Evolutionary conservation across 2,888 invertebrate species (phyloP).

Genomic region (Cataglyphis cursor): DNA sequence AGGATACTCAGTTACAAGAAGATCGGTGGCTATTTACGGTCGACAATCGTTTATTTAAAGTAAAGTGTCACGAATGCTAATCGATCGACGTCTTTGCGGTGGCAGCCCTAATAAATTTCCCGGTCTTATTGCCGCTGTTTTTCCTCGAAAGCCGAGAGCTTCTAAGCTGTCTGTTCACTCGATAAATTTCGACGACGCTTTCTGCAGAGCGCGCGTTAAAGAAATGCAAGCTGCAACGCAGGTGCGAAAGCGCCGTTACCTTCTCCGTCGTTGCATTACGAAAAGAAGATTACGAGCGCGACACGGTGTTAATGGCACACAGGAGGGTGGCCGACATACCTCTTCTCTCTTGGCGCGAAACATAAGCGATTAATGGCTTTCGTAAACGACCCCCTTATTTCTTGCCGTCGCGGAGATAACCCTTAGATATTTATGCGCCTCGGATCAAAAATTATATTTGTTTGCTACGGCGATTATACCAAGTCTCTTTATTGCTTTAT

Average conservation of each 20-base stretch:
- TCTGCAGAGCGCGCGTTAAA: slow-evolving; percentile 20
- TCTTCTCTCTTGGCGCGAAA: slow-evolving; percentile 15
- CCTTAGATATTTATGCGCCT: slow-evolving; percentile 32
- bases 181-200: slow-evolving; percentile 56
- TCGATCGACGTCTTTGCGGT: slow-evolving; percentile 48
- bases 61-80: slow-evolving; percentile 29
- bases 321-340: slow-evolving; percentile 41
- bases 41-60: slow-evolving; percentile 50
- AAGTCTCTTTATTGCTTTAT: slow-evolving; percentile 11
- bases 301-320: slow-evolving; percentile 50
- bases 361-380: slow-evolving; percentile 55
- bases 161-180: slow-evolving; percentile 53
- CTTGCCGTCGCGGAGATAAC: slow-evolving; percentile 50
- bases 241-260: slow-evolving; percentile 45
- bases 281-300: slow-evolving; percentile 53
- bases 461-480: slow-evolving; percentile 13
- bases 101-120: slow-evolving; percentile 45
- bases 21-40: slow-evolving; percentile 27
- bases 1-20: slow-evolving; percentile 11
- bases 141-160: slow-evolving; percentile 29
- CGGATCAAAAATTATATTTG: slow-evolving; percentile 41
- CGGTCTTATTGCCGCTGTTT: slow-evolving; percentile 37
- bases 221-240: slow-evolving; percentile 40
- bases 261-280: slow-evolving; percentile 46
- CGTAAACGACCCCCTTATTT: slow-evolving; percentile 54